Evolutionary conservation across 2,797 vertebrate genomes (phyloP).

Genomic region (Phoxinus dragarum): DNA sequence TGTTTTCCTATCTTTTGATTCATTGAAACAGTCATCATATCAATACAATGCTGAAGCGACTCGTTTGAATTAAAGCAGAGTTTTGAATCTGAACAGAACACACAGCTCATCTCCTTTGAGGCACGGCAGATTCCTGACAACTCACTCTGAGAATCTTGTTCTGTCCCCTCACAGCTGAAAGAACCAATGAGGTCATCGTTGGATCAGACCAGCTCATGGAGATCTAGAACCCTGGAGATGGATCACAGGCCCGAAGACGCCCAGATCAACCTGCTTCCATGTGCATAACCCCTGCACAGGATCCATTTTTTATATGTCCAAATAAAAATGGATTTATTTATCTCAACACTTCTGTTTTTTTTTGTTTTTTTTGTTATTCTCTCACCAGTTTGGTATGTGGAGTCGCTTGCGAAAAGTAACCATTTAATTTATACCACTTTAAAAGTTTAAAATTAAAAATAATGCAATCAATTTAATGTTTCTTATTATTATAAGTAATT

Average conservation of each 20-base stretch:
- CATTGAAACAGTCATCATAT: constrained; percentile 12
- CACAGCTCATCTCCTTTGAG: constrained; percentile 24
- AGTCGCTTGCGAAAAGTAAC: not conserved
- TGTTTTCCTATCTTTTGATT: constrained; percentile 40
- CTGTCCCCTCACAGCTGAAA: constrained; percentile 83
- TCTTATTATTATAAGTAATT: not conserved
- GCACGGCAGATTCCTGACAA: constrained; percentile 2
- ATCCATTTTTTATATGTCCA: constrained; percentile 58
- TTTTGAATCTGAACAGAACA: constrained; percentile 26
- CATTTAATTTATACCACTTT: not conserved
- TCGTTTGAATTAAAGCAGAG: not conserved
- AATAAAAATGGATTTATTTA: constrained; percentile 77
- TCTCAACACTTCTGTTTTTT: constrained; percentile 44
- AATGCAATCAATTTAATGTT: not conserved
- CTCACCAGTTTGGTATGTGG: not conserved
- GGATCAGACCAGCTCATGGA: constrained; percentile 97
- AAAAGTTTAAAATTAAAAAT: constrained; percentile 8
- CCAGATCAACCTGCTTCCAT: constrained; percentile 45
- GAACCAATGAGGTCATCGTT: constrained; percentile 95
- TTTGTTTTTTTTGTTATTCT: not conserved
- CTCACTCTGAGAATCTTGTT: constrained; percentile 23
- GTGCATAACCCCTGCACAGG: constrained; percentile 25
- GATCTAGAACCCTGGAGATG: constrained; percentile 79
- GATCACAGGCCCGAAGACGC: constrained; percentile 53
- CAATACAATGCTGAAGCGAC: not conserved